Evolutionary conservation across 2,113 vertebrate genomes (phyloP).

Genomic region (Delphinapterus leucas): DNA sequence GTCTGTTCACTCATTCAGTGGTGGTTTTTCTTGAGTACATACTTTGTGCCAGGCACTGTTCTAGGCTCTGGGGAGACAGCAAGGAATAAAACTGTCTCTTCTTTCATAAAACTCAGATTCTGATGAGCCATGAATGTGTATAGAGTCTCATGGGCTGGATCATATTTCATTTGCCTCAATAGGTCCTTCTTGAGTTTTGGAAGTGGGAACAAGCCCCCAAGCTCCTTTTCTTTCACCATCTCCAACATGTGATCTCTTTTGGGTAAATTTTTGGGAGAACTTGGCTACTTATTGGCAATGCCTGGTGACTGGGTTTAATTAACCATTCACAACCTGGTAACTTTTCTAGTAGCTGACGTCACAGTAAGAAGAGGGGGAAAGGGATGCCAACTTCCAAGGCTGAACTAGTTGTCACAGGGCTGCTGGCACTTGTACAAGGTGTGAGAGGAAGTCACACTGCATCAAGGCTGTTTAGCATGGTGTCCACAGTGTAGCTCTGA

Average conservation of each 20-base stretch:
- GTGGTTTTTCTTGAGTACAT: neutral
- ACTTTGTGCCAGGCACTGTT: neutral
- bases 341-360: neutral
- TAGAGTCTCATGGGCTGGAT: neutral
- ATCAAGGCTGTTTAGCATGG: accelerated
- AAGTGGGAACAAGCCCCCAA: neutral
- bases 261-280: neutral
- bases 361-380: neutral
- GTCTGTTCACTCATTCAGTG: neutral
- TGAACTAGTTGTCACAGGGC: neutral
- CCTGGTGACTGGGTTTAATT: neutral
- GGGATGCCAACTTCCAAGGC: neutral
- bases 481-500: neutral
- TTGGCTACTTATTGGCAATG: neutral
- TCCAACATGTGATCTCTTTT: neutral
- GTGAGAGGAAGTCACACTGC: neutral
- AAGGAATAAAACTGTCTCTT: neutral
- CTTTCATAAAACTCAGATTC: neutral
- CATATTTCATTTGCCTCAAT: neutral
- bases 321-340: neutral
- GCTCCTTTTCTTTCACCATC: neutral
- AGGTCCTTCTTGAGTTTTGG: neutral
- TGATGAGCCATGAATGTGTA: neutral
- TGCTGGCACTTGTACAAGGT: neutral
- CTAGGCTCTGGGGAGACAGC: neutral